Evolutionary conservation across 2,888 invertebrate species (phyloP), one percentile per base, ranked within the genome.

Genomic region (Esperia sulphurella): DNA sequence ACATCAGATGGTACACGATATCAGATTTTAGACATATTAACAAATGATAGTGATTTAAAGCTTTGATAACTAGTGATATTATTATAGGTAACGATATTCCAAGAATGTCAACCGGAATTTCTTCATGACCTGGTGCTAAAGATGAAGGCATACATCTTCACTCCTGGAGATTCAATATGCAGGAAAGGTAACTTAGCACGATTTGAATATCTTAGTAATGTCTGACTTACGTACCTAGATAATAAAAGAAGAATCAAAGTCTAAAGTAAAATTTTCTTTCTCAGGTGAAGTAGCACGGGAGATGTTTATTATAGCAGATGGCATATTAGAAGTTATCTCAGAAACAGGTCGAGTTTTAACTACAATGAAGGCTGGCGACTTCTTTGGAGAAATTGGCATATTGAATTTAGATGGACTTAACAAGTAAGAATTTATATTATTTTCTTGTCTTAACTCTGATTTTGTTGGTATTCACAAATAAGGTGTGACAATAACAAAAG

Each of bases 271-370:
- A 21, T 21, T 21, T 21, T 21, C 9, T 35, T 31, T 49, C 54
- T 8, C 71, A 90, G 90, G 94, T 67, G 95, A 97, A 86, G 96
- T 97, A 14, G 98, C 98, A 0, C 91, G 98, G 55, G 98, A 98
- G 86, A 98, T 98, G 98, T 98, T 98, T 75, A 98, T 98, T 65
- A 98, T 98, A 73, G 98, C 98, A 4, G 98, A 98, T 78, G 98
- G 98, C 8, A 97, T 98, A 65, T 90, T 98, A 48, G 98, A 98
- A 86, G 98, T 98, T 10, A 94, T 98, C 77, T 98, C 98, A 69
- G 98, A 98, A 74, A 95, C 95, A 8, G 98, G 98, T 0, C 93
- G 95, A 65, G 97, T 98, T 3, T 88, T 98, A 38, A 98, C 98
- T 0, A 96, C 97, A 28, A 98, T 98, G 98, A 97, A 96, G 72